Conservation (phyloP, 1,140 invertebrate genomes). For the Drosophila arizonae region DNA sequence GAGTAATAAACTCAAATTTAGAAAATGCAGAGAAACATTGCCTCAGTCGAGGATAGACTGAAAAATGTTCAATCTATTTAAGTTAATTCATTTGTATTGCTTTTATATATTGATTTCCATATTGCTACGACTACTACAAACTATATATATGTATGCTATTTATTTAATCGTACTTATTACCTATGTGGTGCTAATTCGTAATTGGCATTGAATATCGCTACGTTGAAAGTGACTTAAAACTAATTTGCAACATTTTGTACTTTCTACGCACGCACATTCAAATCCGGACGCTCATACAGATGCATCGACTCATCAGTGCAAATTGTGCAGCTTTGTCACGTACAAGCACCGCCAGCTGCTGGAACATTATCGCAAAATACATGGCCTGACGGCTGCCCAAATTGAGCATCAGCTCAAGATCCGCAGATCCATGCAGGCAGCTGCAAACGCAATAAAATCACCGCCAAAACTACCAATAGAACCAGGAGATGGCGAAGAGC, state of each 20-base stretch:
- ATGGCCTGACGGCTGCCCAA: conserved; percentile 41
- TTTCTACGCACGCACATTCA: not conserved
- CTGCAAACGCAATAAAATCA: not conserved
- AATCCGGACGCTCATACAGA: conserved; percentile 3
- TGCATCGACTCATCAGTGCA: conserved; percentile 46
- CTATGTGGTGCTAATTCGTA: not conserved
- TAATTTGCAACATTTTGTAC: conserved; percentile 1
- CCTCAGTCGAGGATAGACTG: no score
- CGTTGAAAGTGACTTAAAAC: not conserved
- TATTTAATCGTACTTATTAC: no score
- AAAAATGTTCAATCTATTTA: no score
- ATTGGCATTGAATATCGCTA: not conserved
- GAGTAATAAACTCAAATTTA: no score
- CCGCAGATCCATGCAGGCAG: conserved; percentile 8
- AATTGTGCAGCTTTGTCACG: conserved; percentile 61
- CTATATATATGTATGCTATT: no score
- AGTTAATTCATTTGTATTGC: not conserved
- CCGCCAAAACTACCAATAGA: not conserved
- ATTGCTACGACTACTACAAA: no score
- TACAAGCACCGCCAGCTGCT: conserved; percentile 50
- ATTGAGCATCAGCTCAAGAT: conserved; percentile 57
- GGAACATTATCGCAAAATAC: conserved; percentile 57
- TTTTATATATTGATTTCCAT: no score
- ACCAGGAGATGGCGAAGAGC: conserved; percentile 10
- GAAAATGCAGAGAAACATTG: no score